phyloP scores from a whole-genome alignment of 2,113 vertebrate genomes.

The Lasiurus borealis region DNA sequence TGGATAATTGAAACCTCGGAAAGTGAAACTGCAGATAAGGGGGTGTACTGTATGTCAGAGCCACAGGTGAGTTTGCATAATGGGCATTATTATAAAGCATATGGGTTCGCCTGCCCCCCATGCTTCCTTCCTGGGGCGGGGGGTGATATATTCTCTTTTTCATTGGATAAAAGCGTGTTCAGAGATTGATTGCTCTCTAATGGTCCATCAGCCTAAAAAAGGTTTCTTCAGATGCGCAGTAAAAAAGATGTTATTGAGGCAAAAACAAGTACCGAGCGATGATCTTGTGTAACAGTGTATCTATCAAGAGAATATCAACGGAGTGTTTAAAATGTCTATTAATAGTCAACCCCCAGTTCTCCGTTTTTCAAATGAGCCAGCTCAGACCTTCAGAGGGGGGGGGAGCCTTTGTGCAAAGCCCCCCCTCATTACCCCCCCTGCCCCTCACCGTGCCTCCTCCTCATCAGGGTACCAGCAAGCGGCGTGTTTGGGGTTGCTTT shows the following conservation, averaged over 20 bases:
- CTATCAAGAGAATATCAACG: conserved; percentile 59
- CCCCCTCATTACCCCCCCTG: no score
- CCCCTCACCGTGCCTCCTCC: not conserved
- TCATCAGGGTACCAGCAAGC: not conserved
- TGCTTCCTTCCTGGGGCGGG: conserved; percentile 33
- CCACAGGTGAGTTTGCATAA: conserved; percentile 49
- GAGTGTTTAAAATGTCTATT: conserved; percentile 59
- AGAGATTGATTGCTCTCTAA: conserved; percentile 69
- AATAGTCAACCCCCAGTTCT: conserved; percentile 47
- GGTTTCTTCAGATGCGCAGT: conserved; percentile 71
- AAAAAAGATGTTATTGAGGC: conserved; percentile 71
- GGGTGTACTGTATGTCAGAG: conserved; percentile 6
- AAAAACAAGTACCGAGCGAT: conserved; percentile 49
- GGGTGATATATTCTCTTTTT: conserved; percentile 38
- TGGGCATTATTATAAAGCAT: not conserved
- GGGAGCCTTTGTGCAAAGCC: conserved; percentile 27
- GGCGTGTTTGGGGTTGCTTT: conserved; percentile 61
- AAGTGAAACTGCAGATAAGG: not conserved
- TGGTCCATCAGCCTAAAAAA: conserved; percentile 68
- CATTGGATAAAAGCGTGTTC: conserved; percentile 67
- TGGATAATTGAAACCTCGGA: not conserved
- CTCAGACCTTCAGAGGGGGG: not conserved
- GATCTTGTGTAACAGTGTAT: conserved; percentile 61
- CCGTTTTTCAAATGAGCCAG: not conserved
- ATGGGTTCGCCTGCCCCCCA: not conserved